Conservation (phyloP, 2,888 invertebrate species). For the Sisyra nigra region DNA sequence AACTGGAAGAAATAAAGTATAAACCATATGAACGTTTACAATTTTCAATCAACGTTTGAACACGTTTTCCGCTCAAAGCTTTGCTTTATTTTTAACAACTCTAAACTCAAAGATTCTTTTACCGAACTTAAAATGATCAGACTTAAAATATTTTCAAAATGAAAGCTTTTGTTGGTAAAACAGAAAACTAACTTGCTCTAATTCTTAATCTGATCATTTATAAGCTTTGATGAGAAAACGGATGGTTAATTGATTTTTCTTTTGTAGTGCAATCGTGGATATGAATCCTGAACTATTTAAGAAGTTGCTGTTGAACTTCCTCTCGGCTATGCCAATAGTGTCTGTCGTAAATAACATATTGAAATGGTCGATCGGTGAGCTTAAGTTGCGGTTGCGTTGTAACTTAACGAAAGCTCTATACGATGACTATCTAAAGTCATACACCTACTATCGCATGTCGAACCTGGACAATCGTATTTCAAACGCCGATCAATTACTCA, state of each 20-base stretch:
- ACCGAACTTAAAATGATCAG: too few relatives aligned
- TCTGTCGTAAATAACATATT: conserved; percentile 86
- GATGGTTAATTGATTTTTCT: conserved; percentile 6
- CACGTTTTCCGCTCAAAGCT: too few relatives aligned
- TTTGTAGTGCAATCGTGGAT: conserved; percentile 85
- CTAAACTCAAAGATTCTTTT: too few relatives aligned
- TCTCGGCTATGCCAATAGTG: conserved; percentile 77
- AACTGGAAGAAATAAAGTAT: too few relatives aligned
- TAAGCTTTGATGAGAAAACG: not conserved
- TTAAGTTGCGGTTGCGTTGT: conserved; percentile 79
- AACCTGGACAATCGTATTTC: conserved; percentile 90
- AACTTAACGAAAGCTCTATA: conserved; percentile 78
- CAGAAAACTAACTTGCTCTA: too few relatives aligned
- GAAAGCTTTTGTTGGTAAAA: too few relatives aligned
- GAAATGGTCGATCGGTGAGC: conserved; percentile 88
- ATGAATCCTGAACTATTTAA: conserved; percentile 67
- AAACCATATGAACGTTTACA: too few relatives aligned
- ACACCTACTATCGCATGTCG: conserved; percentile 93
- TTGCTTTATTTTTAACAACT: too few relatives aligned
- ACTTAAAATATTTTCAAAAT: too few relatives aligned
- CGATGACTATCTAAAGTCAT: conserved; percentile 86
- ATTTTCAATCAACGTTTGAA: too few relatives aligned
- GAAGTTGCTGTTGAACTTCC: conserved; percentile 55
- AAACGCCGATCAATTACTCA: conserved; percentile 90
- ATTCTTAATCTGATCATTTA: too few relatives aligned